phyloP scores from a whole-genome alignment of 2,113 vertebrate species.

The Cephalopterus ornatus region DNA sequence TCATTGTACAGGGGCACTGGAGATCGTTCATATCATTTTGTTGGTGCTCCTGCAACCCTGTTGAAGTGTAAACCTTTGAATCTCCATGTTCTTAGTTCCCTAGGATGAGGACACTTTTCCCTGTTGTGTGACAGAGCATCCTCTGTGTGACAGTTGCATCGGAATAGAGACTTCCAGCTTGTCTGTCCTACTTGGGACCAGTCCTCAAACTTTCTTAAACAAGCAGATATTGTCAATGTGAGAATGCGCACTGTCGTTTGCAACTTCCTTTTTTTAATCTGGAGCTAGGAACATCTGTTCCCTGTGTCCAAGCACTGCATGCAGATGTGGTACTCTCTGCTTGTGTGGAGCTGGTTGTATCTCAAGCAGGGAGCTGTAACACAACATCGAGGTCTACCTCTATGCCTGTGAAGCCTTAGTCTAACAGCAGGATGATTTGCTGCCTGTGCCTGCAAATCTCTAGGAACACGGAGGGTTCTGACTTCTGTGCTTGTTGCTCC shows the following conservation, averaged over 20 bases:
- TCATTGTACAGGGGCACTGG: neutral
- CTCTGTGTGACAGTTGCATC: neutral
- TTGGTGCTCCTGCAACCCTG: neutral
- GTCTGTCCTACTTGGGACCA: neutral
- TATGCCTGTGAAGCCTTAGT: neutral
- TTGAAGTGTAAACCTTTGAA: neutral
- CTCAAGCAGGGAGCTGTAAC: neutral
- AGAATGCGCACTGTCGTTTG: neutral
- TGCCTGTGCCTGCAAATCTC: neutral
- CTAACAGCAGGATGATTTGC: neutral
- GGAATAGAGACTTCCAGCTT: neutral
- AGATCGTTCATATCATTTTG: neutral
- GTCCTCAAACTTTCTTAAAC: neutral
- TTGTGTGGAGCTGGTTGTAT: neutral
- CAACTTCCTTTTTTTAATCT: neutral
- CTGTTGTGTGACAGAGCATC: fast-evolving
- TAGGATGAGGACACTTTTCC: neutral
- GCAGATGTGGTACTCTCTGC: neutral
- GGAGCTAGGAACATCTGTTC: neutral
- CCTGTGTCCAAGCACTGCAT: neutral
- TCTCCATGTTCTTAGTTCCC: neutral
- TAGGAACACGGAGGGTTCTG: neutral
- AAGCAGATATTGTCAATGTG: neutral
- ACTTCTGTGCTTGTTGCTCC: neutral
- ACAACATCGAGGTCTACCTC: neutral